A percentile compares a stretch with the other conserved stretches of the same genome.
Conservation (phyloP, 2,113 vertebrate genomes). For the Bubo bubo region DNA sequence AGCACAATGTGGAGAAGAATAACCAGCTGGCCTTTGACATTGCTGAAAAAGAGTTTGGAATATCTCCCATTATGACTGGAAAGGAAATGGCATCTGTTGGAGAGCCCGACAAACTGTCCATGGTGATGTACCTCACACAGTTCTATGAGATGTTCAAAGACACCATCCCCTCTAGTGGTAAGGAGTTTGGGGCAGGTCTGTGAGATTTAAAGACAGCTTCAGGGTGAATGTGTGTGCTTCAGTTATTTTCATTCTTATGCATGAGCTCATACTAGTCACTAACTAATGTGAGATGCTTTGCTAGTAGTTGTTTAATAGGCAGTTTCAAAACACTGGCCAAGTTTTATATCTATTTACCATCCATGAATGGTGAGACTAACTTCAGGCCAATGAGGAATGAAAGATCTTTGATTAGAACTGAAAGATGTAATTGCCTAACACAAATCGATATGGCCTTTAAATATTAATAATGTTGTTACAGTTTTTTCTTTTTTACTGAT, state of each 20-base stretch:
- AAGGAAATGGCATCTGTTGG: conserved; percentile 96
- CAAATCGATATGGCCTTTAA: neutral
- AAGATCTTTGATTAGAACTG: neutral
- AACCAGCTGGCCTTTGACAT: conserved; percentile 95
- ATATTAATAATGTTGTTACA: neutral
- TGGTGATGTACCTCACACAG: conserved; percentile 99
- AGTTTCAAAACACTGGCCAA: neutral
- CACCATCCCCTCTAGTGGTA: conserved; percentile 88
- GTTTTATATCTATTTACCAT: neutral
- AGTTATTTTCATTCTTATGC: neutral
- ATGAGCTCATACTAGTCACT: neutral
- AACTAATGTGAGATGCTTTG: neutral
- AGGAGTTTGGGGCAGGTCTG: conserved; percentile 31
- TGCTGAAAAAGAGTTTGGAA: conserved; percentile 93
- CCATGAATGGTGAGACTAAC: neutral
- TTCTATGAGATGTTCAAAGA: conserved; percentile 99
- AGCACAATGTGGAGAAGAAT: conserved; percentile 88
- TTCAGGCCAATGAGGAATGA: neutral
- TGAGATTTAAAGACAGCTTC: neutral
- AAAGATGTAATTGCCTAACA: neutral
- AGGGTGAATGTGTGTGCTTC: neutral
- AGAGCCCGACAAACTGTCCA: conserved; percentile 95
- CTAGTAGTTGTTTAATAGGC: neutral
- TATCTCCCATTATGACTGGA: conserved; percentile 97
- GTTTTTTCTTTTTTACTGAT: neutral